Evolutionary conservation across 92 coral and sea anemone genomes (phyloP), one percentile per base, ranked within the genome.

Genomic region (Montipora capitata): DNA sequence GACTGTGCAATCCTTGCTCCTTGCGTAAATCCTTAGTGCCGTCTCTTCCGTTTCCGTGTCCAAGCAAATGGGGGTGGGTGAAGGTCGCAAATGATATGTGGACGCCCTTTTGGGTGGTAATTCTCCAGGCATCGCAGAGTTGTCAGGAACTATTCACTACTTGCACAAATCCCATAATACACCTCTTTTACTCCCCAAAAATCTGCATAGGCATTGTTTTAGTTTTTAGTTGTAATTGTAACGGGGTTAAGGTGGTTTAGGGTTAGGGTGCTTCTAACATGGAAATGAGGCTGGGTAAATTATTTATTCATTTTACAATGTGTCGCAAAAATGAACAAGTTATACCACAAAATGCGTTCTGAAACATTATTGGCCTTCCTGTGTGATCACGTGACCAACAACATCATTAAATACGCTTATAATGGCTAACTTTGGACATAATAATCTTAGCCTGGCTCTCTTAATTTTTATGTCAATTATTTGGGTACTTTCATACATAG

Each of bases 111-210:
- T 82, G 88, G 92, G 81, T 81, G 62, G 81, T 75, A 44, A 45
- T 88, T 61, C 87, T 87, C 20, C 72, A 64, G 66, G 88, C 92
- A 82, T 89, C 92, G 66, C 76, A 89, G 48, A 74, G 58, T 62
- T 89, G 88, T 87, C 88, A 89, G 67, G 88, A 89, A n/a, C n/a
- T n/a, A n/a, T n/a, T n/a, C n/a, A n/a, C n/a, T n/a, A n/a, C n/a
- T n/a, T n/a, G n/a, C n/a, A n/a, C n/a, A n/a, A n/a, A n/a, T n/a
- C n/a, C n/a, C n/a, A n/a, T n/a, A n/a, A n/a, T n/a, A n/a, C n/a
- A n/a, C n/a, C n/a, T n/a, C n/a, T n/a, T n/a, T n/a, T n/a, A n/a
- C n/a, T n/a, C n/a, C n/a, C n/a, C n/a, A n/a, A n/a, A n/a, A n/a
- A n/a, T n/a, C n/a, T n/a, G n/a, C n/a, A n/a, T n/a, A n/a, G n/a